Evolutionary conservation across 2,113 vertebrate species (phyloP).

Genomic region (Alligator mississippiensis): DNA sequence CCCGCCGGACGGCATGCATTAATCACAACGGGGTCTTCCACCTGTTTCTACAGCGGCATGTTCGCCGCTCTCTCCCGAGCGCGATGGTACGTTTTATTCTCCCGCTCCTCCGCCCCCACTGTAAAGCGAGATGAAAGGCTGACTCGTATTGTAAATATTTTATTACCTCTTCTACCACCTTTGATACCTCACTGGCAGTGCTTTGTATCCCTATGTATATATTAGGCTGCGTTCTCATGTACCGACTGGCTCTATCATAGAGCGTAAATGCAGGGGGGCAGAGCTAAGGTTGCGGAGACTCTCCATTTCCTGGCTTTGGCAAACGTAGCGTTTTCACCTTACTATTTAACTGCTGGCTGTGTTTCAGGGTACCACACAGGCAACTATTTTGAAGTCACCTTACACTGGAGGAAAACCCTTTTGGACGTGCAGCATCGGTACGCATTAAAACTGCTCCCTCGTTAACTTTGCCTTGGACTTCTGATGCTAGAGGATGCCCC

Average conservation of each 20-base stretch:
- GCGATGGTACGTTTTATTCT: background rate
- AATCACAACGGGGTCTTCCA: background rate
- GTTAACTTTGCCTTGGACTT: background rate
- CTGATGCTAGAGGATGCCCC: background rate
- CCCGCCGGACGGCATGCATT: accelerated
- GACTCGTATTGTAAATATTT: slow-evolving; percentile 43
- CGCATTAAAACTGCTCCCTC: background rate
- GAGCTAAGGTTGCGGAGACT: slow-evolving; percentile 42
- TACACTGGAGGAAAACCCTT: slow-evolving; percentile 12
- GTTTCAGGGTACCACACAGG: slow-evolving; percentile 36
- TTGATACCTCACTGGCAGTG: background rate
- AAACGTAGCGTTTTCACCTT: slow-evolving; percentile 44
- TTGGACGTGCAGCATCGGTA: slow-evolving; percentile 19
- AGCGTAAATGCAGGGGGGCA: slow-evolving; percentile 22
- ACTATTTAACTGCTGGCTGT: slow-evolving; percentile 52
- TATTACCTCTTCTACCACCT: slow-evolving; percentile 46
- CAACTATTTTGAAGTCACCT: slow-evolving; percentile 36
- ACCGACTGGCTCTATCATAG: slow-evolving; percentile 36
- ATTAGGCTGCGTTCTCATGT: background rate
- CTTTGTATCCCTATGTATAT: background rate
- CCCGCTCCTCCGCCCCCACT: slow-evolving; percentile 17
- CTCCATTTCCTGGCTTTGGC: slow-evolving; percentile 29
- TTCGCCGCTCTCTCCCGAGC: background rate
- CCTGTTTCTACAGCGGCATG: accelerated
- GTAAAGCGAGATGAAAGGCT: slow-evolving; percentile 8